Base-by-base conservation (phyloP, 2,888 invertebrate genomes). In the Heteromurus nitidus region DNA sequence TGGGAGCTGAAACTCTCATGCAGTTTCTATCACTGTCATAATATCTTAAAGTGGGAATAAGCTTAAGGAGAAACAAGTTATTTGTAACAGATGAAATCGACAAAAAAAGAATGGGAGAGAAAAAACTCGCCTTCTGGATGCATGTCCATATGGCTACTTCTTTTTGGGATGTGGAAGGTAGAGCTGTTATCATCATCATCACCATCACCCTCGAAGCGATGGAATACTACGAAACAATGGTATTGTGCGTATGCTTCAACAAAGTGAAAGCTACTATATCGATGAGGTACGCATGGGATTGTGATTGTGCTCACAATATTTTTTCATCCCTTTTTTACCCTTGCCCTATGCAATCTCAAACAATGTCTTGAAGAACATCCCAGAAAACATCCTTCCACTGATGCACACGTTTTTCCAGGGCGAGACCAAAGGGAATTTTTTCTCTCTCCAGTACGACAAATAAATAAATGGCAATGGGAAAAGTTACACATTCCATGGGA, bases 381-480 rank as follows among this genome's bases (percentile, higher is more conserved):
- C n/a, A n/a, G n/a, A n/a, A n/a, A n/a, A n/a, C n/a, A n/a, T n/a
- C n/a, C n/a, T n/a, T n/a, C n/a, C n/a, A n/a, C n/a, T n/a, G n/a
- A n/a, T n/a, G n/a, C n/a, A n/a, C n/a, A n/a, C n/a, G n/a, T n/a
- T n/a, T n/a, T n/a, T n/a, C n/a, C n/a, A n/a, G n/a, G n/a, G 36
- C 7, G 13, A 36, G 36, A 13, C 36, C 7, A 36, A 36, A 36
- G 36, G 36, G 47, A 47, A 47, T 11, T 3, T 9, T 47, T 47
- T 47, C n/a, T 47, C 47, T 47, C 47, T 20, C n/a, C n/a, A n/a
- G n/a, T n/a, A 67, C 65, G 75, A 67, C 75, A 75, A 67, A 75
- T 53, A 74, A 67, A 75, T 67, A 75, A 67, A 75, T 75, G 67
- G 67, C 67, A 42, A 67, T 65, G 75, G 75, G 75, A 67, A 75